Evolutionary conservation across 2,888 invertebrate species (phyloP).

Genomic region (Drosophila dives): DNA sequence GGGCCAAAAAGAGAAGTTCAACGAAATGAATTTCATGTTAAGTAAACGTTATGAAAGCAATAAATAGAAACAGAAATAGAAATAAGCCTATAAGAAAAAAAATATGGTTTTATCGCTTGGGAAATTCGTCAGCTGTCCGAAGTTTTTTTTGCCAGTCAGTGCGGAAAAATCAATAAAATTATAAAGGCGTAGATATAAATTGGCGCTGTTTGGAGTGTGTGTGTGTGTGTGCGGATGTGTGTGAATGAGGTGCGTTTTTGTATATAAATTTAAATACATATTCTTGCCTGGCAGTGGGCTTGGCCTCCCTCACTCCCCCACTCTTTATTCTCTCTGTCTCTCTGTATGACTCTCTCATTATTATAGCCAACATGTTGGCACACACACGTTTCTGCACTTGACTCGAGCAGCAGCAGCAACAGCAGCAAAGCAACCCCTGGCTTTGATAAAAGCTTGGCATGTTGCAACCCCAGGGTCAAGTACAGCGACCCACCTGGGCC

Average conservation of each 20-base stretch:
- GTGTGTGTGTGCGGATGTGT: background rate
- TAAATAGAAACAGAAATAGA: slow-evolving; percentile 14
- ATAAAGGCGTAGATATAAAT: slow-evolving; percentile 74
- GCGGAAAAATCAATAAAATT: slow-evolving; percentile 77
- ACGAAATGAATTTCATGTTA: slow-evolving; percentile 41
- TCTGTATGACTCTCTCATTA: slow-evolving; percentile 32
- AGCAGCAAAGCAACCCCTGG: slow-evolving; percentile 60
- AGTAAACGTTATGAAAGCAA: slow-evolving; percentile 29
- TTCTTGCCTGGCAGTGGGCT: slow-evolving; percentile 18
- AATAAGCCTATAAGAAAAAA: slow-evolving; percentile 17
- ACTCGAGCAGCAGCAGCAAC: slow-evolving; percentile 58
- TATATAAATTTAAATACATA: slow-evolving; percentile 33
- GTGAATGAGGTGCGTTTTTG: background rate
- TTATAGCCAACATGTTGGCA: slow-evolving; percentile 59
- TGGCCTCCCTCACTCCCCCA: background rate
- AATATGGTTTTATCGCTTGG: slow-evolving; percentile 59
- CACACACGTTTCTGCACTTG: slow-evolving; percentile 81
- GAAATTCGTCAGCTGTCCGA: slow-evolving; percentile 68
- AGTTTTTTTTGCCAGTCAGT: slow-evolving; percentile 49
- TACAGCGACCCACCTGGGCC: slow-evolving; percentile 68
- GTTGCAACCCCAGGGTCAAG: slow-evolving; percentile 73
- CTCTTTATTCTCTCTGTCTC: background rate
- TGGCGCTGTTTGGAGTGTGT: slow-evolving; percentile 47
- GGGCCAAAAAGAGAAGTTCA: slow-evolving; percentile 7
- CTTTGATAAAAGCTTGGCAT: slow-evolving; percentile 57